phyloP scores from a whole-genome alignment of 2,888 invertebrate species.

The Sarcophaga rosellei region DNA sequence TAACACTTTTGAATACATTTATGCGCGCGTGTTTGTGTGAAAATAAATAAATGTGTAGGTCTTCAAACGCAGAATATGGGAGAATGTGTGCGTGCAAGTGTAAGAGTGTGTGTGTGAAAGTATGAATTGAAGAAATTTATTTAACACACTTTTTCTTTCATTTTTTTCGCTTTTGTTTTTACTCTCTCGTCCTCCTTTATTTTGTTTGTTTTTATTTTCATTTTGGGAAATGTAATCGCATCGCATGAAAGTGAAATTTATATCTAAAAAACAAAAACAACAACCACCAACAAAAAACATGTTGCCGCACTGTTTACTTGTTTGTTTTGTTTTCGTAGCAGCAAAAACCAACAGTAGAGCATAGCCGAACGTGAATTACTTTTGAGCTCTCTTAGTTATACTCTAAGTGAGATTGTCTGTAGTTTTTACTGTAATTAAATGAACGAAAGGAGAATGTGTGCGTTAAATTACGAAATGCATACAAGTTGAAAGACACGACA shows the following conservation, averaged over 20 bases:
- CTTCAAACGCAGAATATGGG: not conserved
- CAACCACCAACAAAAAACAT: not conserved
- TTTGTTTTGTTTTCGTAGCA: not conserved
- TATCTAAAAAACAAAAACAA: conserved; percentile 7
- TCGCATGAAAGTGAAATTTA: conserved; percentile 43
- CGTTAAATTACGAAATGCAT: too few species aligned
- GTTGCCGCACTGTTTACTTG: conserved; percentile 15
- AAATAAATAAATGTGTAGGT: not conserved
- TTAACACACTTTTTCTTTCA: conserved; percentile 48
- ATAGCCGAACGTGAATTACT: not conserved
- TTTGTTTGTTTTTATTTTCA: conserved; percentile 6
- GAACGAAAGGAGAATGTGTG: too few species aligned
- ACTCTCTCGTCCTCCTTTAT: too few species aligned
- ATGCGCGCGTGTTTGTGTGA: not conserved
- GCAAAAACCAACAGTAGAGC: not conserved
- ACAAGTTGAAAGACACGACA: too few species aligned
- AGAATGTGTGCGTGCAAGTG: not conserved
- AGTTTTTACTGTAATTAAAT: too few species aligned
- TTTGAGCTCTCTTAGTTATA: not conserved
- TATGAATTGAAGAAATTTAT: conserved; percentile 57
- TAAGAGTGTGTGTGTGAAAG: not conserved
- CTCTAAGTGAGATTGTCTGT: too few species aligned
- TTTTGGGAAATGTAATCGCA: conserved; percentile 41
- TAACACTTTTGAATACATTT: conserved; percentile 25
- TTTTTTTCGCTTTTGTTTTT: conserved; percentile 15